A percentile compares a stretch with the other conserved stretches of the same genome.
Conservation (phyloP, 2,113 vertebrate species). For the Clarias macrocephalus region DNA sequence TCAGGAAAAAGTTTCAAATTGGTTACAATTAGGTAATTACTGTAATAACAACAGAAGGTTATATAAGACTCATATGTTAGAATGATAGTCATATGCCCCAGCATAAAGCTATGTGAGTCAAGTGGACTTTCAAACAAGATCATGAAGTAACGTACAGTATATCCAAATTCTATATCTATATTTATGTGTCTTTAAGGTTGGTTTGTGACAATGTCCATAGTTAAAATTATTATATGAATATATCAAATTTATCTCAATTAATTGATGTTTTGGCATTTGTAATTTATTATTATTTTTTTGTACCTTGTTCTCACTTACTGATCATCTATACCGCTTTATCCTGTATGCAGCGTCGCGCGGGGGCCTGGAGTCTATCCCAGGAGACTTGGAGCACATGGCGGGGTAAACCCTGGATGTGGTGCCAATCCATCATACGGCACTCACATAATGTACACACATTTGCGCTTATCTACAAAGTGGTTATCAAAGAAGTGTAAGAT, state of each 20-base stretch:
- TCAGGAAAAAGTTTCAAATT: background rate
- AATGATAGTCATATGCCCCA: background rate
- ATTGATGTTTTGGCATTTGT: background rate
- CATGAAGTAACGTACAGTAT: background rate
- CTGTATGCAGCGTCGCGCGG: no score
- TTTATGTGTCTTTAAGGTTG: background rate
- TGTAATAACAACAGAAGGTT: background rate
- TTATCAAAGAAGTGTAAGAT: background rate
- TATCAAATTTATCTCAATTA: background rate
- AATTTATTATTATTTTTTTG: background rate
- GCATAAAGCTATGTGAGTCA: background rate
- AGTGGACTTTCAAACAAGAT: background rate
- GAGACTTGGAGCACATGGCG: no score
- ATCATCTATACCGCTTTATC: no score
- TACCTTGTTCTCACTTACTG: background rate
- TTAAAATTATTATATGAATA: background rate
- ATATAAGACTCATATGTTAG: background rate
- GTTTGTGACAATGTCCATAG: background rate
- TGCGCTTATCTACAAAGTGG: no score
- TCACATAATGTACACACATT: no score
- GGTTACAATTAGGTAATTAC: background rate
- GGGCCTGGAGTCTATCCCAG: no score
- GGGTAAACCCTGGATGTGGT: no score
- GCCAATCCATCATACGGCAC: no score
- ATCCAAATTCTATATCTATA: background rate